phyloP scores from a whole-genome alignment of 1,140 invertebrate species.

The Condylostylus longicornis region DNA sequence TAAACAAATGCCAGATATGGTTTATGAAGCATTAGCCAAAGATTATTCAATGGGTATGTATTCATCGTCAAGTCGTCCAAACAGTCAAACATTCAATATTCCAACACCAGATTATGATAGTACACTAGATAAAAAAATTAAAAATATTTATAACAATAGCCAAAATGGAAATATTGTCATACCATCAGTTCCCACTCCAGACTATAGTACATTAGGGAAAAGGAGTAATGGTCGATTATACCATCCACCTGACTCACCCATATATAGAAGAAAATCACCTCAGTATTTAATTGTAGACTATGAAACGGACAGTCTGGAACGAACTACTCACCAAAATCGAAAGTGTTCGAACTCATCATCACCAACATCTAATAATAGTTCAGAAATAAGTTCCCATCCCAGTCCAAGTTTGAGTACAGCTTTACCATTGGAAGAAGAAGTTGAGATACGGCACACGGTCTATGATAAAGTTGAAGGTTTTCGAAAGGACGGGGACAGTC shows the following conservation, averaged over 20 bases:
- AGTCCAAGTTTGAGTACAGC: slow-evolving; percentile 51
- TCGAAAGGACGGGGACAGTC: slow-evolving; percentile 25
- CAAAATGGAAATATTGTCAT: slow-evolving; percentile 19
- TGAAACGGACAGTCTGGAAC: slow-evolving; percentile 65
- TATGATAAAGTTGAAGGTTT: slow-evolving; percentile 30
- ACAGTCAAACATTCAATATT: slow-evolving; percentile 12
- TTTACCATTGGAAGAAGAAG: slow-evolving; percentile 57
- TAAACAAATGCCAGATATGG: slow-evolving; percentile 40
- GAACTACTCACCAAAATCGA: slow-evolving; percentile 38
- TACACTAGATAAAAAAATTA: slow-evolving; percentile 29
- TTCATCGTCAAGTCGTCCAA: slow-evolving; percentile 1
- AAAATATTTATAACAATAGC: slow-evolving; percentile 29
- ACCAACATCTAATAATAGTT: slow-evolving; percentile 45
- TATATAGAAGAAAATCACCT: slow-evolving; percentile 26
- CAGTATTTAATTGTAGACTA: slow-evolving; percentile 42
- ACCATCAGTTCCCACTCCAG: slow-evolving; percentile 29
- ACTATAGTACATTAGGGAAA: slow-evolving; percentile 28
- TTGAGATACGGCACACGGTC: slow-evolving; percentile 58
- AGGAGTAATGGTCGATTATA: slow-evolving; percentile 25
- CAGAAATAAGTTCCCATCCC: slow-evolving; percentile 47
- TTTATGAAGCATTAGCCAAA: slow-evolving; percentile 43
- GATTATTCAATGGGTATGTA: slow-evolving; percentile 15
- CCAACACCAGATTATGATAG: slow-evolving; percentile 31
- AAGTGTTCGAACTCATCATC: slow-evolving; percentile 36
- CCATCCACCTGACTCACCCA: slow-evolving; percentile 30